Evolutionary conservation across 92 coral and sea anemone genomes (phyloP).

Genomic region (Epizoanthus fatuus): DNA sequence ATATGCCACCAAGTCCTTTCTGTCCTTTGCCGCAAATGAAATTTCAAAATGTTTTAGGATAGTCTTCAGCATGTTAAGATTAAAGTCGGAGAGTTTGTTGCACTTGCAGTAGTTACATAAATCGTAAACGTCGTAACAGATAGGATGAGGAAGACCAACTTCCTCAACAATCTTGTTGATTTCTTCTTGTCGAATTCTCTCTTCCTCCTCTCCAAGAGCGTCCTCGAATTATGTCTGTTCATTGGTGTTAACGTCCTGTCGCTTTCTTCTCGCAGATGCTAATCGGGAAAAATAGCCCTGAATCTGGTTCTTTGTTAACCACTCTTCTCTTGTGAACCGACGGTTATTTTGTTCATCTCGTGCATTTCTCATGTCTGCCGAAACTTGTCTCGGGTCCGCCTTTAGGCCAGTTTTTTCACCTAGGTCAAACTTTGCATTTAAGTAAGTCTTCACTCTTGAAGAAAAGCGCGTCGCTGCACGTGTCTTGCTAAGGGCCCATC

Average conservation of each 20-base stretch:
- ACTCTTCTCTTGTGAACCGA: conserved; percentile 43
- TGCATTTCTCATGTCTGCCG: conserved; percentile 50
- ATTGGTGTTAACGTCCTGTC: conserved; percentile 5
- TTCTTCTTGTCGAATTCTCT: background rate
- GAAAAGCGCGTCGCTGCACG: conserved; percentile 20
- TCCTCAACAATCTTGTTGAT: conserved; percentile 27
- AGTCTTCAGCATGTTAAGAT: background rate
- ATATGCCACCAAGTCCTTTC: conserved; percentile 25
- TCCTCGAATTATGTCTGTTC: conserved; percentile 31
- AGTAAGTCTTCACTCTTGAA: conserved; percentile 6
- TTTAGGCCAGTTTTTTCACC: conserved; percentile 35
- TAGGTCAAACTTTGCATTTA: conserved; percentile 30
- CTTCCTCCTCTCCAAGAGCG: conserved; percentile 37
- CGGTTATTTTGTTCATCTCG: conserved; percentile 31
- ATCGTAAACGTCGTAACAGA: conserved; percentile 31
- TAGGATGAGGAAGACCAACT: conserved; percentile 46
- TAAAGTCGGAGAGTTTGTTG: background rate
- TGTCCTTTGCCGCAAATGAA: conserved; percentile 7
- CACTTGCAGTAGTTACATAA: background rate
- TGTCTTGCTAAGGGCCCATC: conserved; percentile 38
- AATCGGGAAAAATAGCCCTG: conserved; percentile 50
- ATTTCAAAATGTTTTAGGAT: background rate
- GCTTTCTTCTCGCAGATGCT: conserved; percentile 42
- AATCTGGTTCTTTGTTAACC: conserved; percentile 42
- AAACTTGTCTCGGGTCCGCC: conserved; percentile 34